These are phyloP conservation scores for Anthoscopus minutus DNA, from an alignment of 2,113 vertebrate species.

Conservation along the genomic window DNA sequence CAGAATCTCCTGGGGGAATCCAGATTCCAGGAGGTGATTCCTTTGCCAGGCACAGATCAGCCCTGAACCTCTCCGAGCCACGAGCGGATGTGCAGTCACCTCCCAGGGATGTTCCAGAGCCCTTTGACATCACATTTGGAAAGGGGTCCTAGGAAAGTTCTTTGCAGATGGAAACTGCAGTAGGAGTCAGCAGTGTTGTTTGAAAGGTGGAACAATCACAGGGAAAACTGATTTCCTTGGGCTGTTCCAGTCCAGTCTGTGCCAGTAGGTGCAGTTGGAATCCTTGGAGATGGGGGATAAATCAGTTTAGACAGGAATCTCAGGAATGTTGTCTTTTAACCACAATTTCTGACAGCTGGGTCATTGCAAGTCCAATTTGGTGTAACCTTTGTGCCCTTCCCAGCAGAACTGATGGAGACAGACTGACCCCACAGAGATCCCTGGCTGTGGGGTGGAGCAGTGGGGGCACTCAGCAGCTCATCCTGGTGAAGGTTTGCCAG, in stretches of 20 bases:
- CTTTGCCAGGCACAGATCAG: not conserved
- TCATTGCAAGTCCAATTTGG: not conserved
- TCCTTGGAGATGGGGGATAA: not conserved
- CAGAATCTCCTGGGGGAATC: not conserved
- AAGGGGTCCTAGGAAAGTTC: slow-evolving; percentile 42
- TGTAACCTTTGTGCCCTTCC: not conserved
- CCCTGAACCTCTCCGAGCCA: not conserved
- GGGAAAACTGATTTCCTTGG: not conserved
- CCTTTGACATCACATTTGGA: slow-evolving; percentile 55
- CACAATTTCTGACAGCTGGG: not conserved
- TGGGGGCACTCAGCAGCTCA: not conserved
- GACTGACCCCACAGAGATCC: not conserved
- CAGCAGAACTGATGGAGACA: not conserved
- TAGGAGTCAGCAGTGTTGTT: not conserved
- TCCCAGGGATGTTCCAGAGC: slow-evolving; percentile 22
- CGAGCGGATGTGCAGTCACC: not conserved
- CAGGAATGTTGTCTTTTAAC: not conserved
- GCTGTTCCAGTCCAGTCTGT: not conserved
- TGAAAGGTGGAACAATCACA: not conserved
- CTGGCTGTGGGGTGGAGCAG: rapidly evolving
- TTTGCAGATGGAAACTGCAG: slow-evolving; percentile 34
- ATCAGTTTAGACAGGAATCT: not conserved
- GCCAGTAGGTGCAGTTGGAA: not conserved
- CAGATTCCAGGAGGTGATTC: not conserved
- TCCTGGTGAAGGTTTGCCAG: not conserved